Base-by-base conservation (phyloP, 2,113 vertebrate genomes). In the Saccopteryx leptura region DNA sequence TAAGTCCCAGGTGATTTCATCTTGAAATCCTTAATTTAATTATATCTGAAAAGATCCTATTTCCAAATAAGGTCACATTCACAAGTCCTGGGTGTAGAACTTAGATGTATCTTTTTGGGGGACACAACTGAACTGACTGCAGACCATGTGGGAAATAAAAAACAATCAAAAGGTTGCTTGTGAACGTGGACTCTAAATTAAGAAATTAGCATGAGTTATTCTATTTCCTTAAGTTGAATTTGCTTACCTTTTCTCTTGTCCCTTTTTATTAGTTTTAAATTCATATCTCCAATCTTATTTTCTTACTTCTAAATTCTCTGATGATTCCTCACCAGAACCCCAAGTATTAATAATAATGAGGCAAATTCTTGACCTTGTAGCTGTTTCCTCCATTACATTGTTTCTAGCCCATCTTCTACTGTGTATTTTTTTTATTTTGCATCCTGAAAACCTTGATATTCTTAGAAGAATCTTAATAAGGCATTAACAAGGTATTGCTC, bases 171-270 rank as follows among this genome's bases (percentile, higher is more conserved):
- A 39, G 2, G 5, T 17, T 24, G 3, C 50, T 82, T 63, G 7
- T 80, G 8, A 95, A 84, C 21, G 11, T 65, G 63, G 72, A n/a
- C 61, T 78, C n/a, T 50, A 81, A 90, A 48, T 39, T 68, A 82
- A 76, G 74, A 76, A 31, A 50, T 76, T 19, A 54, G 75, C n/a
- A 69, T 87, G 85, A 88, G 21, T 71, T 65, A 39, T 50, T 91
- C 52, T 61, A 12, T 58, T 87, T 94, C 61, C 72, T 81, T 71
- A 74, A 79, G 46, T 26, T 88, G 71, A 95, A 26, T 80, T 95
- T 80, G 12, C 60, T 26, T 18, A 54, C 39, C 12, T 85, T 19
- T 74, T 95, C 54, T 79, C 71, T 78, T 31, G 71, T 76, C 21
- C 48, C 12, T 89, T 78, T 84, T 68, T 14, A 83, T 76, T 85